Base-by-base conservation (phyloP, 1,140 invertebrate genomes). In the Hestina assimilis region DNA sequence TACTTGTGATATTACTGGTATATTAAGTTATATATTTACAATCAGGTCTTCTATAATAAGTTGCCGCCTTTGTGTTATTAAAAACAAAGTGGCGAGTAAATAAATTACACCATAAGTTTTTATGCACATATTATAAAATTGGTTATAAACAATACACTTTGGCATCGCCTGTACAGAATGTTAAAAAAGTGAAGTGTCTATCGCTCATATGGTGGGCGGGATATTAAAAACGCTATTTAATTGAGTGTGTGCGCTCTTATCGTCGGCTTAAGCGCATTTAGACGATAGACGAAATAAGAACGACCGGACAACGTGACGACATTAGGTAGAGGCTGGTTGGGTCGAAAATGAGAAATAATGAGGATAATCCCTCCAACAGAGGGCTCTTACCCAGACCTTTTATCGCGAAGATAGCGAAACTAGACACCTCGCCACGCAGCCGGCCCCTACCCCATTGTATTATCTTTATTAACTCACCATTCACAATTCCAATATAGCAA, bases 391-490 rank as follows among this genome's bases (percentile, higher is more conserved):
- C 12, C 14, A 14, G 31, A 52, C 69, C 60, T 69, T 70, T 83
- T 83, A 83, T 83, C 80, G 62, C 76, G 58, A 12, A 71, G 75
- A 83, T 81, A 77, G 77, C 68, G 57, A 72, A 74, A 76, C 66
- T 78, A 70, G 73, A 72, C 73, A 68, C 65, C 43, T 42, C 72
- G 48, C 59, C 75, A 73, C 73, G 68, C 75, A 77, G 60, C 63
- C 69, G 62, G 45, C 63, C 51, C 46, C 59, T 62, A 65, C 51
- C 69, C 56, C 76, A 68, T 72, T 58, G 72, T 69, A 63, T 69
- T 78, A 83, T 79, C 76, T 81, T 76, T 79, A 83, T 78, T 79
- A 78, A 75, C 61, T 35, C 15, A 76, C 66, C 58, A 64, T 70
- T 72, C 69, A 75, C 69, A 53, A 66, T 79, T 79, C 75, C 79